A percentile compares a stretch with the other conserved stretches of the same genome.
Conservation (phyloP, 2,113 vertebrate species). For the Psittacus erithacus region DNA sequence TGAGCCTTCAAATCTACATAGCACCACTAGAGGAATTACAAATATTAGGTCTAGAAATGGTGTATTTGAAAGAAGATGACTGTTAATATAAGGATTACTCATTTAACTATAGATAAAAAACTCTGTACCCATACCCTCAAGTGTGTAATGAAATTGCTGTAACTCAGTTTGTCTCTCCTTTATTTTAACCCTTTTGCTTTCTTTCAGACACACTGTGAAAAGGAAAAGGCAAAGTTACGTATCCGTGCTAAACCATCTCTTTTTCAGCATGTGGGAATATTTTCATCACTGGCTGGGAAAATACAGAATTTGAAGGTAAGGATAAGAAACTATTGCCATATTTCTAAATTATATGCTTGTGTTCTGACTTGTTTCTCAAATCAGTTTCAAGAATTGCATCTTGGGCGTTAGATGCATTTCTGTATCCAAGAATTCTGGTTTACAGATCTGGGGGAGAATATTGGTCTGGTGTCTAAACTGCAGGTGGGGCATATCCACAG, state of each 20-base stretch:
- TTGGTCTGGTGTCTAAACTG: neutral
- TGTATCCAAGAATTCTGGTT: neutral
- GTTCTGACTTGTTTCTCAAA: neutral
- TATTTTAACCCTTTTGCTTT: neutral
- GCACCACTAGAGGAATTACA: rapidly evolving
- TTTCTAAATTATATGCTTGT: neutral
- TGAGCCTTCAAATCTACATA: neutral
- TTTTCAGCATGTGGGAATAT: conserved; percentile 78
- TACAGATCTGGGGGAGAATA: neutral
- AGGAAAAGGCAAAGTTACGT: conserved; percentile 63
- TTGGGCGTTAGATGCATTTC: neutral
- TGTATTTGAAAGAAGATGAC: neutral
- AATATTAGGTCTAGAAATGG: neutral
- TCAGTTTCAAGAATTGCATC: neutral
- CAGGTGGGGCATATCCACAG: neutral
- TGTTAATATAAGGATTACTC: neutral
- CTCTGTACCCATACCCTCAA: neutral
- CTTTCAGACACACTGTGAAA: conserved; percentile 70
- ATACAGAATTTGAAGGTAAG: conserved; percentile 78
- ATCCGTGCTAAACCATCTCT: conserved; percentile 79
- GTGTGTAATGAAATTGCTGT: neutral
- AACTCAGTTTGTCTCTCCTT: neutral
- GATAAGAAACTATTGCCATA: neutral
- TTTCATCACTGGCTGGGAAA: conserved; percentile 74
- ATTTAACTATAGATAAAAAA: neutral